Conservation (phyloP, 2,797 vertebrate genomes). For the Cuniculus paca region DNA sequence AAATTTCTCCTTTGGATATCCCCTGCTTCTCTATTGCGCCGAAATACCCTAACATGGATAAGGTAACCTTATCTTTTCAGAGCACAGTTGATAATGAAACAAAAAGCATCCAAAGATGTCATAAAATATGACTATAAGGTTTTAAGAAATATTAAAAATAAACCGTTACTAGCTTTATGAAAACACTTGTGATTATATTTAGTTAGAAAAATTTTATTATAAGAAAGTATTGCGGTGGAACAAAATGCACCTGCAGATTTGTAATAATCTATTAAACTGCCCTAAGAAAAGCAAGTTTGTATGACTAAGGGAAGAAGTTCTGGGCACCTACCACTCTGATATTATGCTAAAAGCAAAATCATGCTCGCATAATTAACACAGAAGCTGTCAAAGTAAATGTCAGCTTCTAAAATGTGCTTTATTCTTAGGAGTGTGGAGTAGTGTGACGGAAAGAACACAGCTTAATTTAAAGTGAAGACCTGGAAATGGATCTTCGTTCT, state of each 20-base stretch:
- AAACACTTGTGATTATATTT: slow-evolving; percentile 10
- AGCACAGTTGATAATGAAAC: not conserved
- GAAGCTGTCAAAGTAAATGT: slow-evolving; percentile 30
- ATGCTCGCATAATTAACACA: not conserved
- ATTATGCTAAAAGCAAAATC: slow-evolving; percentile 62
- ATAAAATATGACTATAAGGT: not conserved
- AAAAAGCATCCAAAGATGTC: not conserved
- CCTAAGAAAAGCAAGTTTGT: slow-evolving; percentile 1
- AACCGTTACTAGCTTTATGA: not conserved
- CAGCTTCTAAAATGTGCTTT: slow-evolving; percentile 10
- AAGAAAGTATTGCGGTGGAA: not conserved
- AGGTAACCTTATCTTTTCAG: not conserved
- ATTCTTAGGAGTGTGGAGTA: not conserved
- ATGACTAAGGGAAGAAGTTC: not conserved
- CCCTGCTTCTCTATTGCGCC: no score
- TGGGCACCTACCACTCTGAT: not conserved
- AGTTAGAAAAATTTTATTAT: slow-evolving; percentile 44
- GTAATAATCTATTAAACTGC: slow-evolving; percentile 40
- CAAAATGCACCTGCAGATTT: slow-evolving; percentile 25
- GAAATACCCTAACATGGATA: no score
- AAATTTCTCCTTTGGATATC: no score
- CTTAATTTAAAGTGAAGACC: not conserved
- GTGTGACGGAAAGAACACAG: not conserved
- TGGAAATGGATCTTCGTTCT: not conserved
- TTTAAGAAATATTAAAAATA: slow-evolving; percentile 65